Evolutionary conservation across 2,113 vertebrate species (phyloP), one percentile per base, ranked within the genome.

Genomic region (Sylvilagus bachmani): DNA sequence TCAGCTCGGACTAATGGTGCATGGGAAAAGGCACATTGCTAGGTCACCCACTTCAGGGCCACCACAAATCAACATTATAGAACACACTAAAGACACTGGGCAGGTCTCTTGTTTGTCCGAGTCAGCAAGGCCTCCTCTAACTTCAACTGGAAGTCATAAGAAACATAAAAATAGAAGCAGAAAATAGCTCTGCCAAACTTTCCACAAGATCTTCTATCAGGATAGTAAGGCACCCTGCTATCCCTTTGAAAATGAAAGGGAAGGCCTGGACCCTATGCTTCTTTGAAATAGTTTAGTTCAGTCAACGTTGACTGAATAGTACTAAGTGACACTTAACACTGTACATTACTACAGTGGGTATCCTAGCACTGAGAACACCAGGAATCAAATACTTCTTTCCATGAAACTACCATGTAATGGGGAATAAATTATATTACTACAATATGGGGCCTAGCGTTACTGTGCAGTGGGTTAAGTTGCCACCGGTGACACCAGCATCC

Each of bases 1-100:
- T 95, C 79, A 89, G 69, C 78, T 24, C 82, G 87, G 84, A 49
- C 75, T 96, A 97, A 96, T 53, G 67, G 55, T 53, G 55, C 71
- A 21, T 69, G 51, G 51, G 73, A n/a, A 97, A 80, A 84, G n/a
- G 62, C 55, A 49, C 84, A 29, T 73, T 61, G n/a, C 49, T 64
- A 71, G 86, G 92, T 94, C 87, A 61, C 78, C 90, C 70, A 13
- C 80, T 62, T 36, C 44, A 53, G 53, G 3, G 6, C 74, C 44
- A 19, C 89, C 79, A 86, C 82, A 84, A 81, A 73, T 92, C 90
- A 94, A 73, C 6, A 3, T 38, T 51, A 90, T 11, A 25, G 77
- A 77, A 67, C 25, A 75, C 16, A 33, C 0, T 7, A 44, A 74
- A 38, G 83, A 87, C 49, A 12, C 33, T 2, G 10, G 9, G 55